Base-by-base conservation (phyloP, 1,140 invertebrate genomes). In the Himalopsyche phryganea region DNA sequence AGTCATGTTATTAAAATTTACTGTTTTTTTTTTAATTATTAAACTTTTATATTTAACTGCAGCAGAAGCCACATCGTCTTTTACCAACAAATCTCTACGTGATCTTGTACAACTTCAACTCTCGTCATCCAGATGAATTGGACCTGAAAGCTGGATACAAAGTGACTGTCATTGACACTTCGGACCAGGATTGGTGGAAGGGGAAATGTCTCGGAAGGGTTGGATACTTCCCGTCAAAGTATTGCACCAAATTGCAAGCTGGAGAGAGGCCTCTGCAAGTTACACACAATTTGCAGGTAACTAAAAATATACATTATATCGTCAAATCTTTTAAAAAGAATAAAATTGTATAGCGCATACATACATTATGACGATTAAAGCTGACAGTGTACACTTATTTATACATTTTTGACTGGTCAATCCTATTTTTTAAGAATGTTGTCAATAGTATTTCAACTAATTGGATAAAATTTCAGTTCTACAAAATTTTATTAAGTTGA, bases 171-270 rank as follows among this genome's bases (percentile, higher is more conserved):
- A 94, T 93, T 45, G 94, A 96, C 68, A 95, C 91, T 23, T 90
- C 91, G 0, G 93, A 96, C 73, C 90, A 89, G 11, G 93, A 97
- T 68, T 98, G 95, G 95, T 98, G 94, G 94, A 90, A 94, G 77
- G 94, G 94, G 20, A 96, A 96, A 74, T 95, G 92, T 67, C 79
- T 95, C 49, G 92, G 93, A 11, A 85, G 88, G 66, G 83, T 89
- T n/a, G 94, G 94, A 15, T 96, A 90, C 74, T 96, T 97, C 69
- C 94, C 94, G 1, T 94, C 92, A 41, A 95, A 94, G 65, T 97
- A 96, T 69, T 93, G 95, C 47, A 92, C 91, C 38, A 88, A 90
- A 67, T 75, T 96, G 14, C 89, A 92, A 70, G 86, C 90, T 20
- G 92, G 92, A 6, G 93, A 97, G 71, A 86, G 87, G 67, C 90